These are phyloP conservation scores for Adelges cooleyi DNA, from an alignment of 1,140 invertebrate species.

Conservation along the genomic window DNA sequence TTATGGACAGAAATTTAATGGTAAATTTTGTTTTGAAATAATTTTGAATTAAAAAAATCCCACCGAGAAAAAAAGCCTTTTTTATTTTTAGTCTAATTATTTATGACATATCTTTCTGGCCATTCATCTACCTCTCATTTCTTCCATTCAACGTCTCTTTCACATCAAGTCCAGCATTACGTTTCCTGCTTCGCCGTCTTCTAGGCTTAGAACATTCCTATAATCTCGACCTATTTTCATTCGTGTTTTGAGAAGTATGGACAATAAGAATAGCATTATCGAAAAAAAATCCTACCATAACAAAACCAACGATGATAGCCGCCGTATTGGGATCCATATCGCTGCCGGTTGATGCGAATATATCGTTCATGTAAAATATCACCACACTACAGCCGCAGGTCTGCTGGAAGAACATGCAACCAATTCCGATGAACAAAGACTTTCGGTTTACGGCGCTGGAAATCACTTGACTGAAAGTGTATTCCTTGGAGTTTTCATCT, in stretches of 20 bases:
- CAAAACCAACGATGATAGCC: constrained; percentile 63
- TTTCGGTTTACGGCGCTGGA: background rate
- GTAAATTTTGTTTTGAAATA: too few species aligned
- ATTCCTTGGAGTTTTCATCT: background rate
- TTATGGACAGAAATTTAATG: too few species aligned
- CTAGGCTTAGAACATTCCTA: too few species aligned
- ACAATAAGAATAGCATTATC: background rate
- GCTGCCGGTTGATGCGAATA: constrained; percentile 54
- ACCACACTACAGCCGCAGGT: constrained; percentile 74
- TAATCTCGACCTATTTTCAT: too few species aligned
- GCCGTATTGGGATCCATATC: constrained; percentile 34
- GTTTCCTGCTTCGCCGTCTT: too few species aligned
- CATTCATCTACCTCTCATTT: background rate
- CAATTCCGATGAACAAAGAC: background rate
- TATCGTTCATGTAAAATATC: constrained; percentile 62
- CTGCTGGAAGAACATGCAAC: constrained; percentile 61
- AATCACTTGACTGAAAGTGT: background rate
- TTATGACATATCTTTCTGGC: background rate
- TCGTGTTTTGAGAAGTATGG: too few species aligned
- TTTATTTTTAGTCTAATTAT: too few species aligned
- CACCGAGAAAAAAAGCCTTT: background rate
- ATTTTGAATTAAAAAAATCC: background rate
- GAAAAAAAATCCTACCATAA: constrained; percentile 46
- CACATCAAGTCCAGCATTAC: too few species aligned
- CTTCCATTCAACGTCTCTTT: too few species aligned